phyloP scores from a whole-genome alignment of 2,113 vertebrate species.

The Notiomystis cincta region DNA sequence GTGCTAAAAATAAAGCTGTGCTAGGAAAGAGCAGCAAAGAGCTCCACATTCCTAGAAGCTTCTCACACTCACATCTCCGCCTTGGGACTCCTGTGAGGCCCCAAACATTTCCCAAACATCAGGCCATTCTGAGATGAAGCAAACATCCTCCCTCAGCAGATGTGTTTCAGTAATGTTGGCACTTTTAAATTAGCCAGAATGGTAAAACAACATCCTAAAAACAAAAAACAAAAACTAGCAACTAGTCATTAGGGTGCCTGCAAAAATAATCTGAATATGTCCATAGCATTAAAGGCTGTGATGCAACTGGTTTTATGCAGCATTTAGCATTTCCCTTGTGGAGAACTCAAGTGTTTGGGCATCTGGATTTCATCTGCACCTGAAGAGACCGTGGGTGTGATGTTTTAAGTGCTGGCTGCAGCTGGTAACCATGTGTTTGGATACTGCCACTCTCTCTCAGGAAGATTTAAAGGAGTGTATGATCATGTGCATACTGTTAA shows the following conservation, averaged over 20 bases:
- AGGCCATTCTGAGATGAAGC: background rate
- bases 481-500: background rate
- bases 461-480: background rate
- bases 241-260: background rate
- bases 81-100: background rate
- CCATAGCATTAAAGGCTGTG: background rate
- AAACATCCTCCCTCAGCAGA: constrained; percentile 6
- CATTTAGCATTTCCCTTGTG: background rate
- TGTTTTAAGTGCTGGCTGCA: background rate
- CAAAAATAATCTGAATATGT: background rate
- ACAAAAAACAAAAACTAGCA: background rate
- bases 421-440: background rate
- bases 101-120: background rate
- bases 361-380: constrained; percentile 25
- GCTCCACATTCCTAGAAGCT: background rate
- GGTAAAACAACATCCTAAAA: background rate
- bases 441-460: background rate
- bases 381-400: background rate
- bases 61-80: background rate
- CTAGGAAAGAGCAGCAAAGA: background rate
- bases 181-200: background rate
- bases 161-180: background rate
- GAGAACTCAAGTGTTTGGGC: background rate
- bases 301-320: background rate
- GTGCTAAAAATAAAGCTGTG: constrained; percentile 2